phyloP scores from a whole-genome alignment of 2,797 vertebrate species.

The Catharus ustulatus region DNA sequence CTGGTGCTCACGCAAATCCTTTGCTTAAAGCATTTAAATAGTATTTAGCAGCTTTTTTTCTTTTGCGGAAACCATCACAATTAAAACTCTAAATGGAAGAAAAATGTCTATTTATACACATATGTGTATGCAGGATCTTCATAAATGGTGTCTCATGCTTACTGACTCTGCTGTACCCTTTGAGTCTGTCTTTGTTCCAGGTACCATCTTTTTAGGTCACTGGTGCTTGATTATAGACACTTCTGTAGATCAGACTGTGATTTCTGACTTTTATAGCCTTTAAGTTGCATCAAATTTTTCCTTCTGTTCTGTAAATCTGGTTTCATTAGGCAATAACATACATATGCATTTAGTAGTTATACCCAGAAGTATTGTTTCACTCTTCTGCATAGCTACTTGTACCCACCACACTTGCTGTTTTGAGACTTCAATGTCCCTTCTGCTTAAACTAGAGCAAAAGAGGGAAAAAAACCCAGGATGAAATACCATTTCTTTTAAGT shows the following conservation, averaged over 20 bases:
- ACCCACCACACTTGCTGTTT: neutral
- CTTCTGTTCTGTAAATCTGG: neutral
- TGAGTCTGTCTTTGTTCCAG: neutral
- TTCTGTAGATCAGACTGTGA: neutral
- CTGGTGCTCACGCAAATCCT: neutral
- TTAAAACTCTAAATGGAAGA: neutral
- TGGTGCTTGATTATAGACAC: neutral
- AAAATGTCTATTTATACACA: accelerated
- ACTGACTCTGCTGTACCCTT: neutral
- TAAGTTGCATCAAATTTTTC: neutral
- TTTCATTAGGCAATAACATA: neutral
- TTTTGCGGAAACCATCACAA: neutral
- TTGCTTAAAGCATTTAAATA: neutral
- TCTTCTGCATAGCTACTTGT: neutral
- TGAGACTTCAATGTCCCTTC: neutral
- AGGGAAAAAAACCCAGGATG: neutral
- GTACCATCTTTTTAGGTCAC: neutral
- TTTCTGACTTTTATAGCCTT: neutral
- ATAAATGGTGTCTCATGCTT: neutral
- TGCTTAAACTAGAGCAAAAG: neutral
- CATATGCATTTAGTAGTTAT: neutral
- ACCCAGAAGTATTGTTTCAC: neutral
- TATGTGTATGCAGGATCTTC: neutral
- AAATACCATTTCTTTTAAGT: neutral
- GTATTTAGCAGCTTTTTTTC: neutral